phyloP scores from a whole-genome alignment of 2,113 vertebrate species.

The Odobenus rosmarus region DNA sequence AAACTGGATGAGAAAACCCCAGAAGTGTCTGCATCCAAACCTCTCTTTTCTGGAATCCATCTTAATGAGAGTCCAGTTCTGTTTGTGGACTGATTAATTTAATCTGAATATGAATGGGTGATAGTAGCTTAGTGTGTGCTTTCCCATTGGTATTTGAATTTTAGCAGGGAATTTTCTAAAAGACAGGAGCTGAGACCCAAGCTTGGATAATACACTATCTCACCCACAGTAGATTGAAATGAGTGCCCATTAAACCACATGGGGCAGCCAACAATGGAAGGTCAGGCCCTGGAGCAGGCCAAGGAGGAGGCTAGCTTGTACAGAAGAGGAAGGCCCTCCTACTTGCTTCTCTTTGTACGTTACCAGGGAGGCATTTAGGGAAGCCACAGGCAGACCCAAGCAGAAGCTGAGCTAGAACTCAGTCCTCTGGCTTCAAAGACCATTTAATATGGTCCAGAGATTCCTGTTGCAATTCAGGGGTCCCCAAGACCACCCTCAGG shows the following conservation, averaged over 20 bases:
- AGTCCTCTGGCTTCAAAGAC: background rate
- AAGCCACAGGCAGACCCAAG: background rate
- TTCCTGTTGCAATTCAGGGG: background rate
- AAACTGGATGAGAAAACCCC: background rate
- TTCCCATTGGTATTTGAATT: background rate
- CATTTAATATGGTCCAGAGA: background rate
- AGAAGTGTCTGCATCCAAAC: background rate
- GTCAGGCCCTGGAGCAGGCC: rapidly evolving
- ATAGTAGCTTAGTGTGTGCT: rapidly evolving
- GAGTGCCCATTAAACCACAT: background rate
- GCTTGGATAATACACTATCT: background rate
- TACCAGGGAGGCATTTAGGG: background rate
- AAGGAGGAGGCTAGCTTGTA: background rate
- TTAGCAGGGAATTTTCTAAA: background rate
- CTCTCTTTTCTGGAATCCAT: background rate
- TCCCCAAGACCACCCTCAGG: background rate
- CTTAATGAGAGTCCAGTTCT: background rate
- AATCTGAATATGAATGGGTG: no score
- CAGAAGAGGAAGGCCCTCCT: background rate
- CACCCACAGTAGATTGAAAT: background rate
- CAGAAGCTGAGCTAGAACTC: background rate
- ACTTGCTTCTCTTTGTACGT: background rate
- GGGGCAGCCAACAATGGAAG: background rate
- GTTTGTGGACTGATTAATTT: background rate
- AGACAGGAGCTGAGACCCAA: background rate